phyloP scores from a whole-genome alignment of 2,888 invertebrate genomes.

The Sesia apiformis region DNA sequence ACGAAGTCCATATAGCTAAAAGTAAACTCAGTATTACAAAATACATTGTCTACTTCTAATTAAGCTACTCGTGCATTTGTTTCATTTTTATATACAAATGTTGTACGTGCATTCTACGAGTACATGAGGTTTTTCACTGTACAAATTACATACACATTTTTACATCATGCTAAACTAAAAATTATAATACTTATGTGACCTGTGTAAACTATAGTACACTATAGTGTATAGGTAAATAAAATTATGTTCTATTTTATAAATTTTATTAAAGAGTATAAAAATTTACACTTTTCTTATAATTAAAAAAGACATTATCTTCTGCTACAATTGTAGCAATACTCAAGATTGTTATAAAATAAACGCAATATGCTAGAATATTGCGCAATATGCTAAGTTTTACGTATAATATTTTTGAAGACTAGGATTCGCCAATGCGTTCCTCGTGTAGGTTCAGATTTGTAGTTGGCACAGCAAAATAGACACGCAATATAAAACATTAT shows the following conservation, averaged over 20 bases:
- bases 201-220: not conserved
- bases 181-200: no score
- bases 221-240: constrained; percentile 25
- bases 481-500: constrained; percentile 16
- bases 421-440: constrained; percentile 20
- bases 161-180: no score
- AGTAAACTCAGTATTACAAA: not conserved
- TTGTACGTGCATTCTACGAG: no score
- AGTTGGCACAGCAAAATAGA: constrained; percentile 29
- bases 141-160: no score
- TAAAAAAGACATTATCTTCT: not conserved
- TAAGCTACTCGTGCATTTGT: no score
- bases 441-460: constrained; percentile 13
- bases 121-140: no score
- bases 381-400: not conserved
- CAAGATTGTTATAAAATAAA: constrained; percentile 2
- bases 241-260: constrained; percentile 36
- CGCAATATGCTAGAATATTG: not conserved
- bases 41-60: no score
- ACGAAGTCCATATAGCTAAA: not conserved
- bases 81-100: no score
- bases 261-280: constrained; percentile 70
- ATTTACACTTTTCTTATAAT: constrained; percentile 47
- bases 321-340: constrained; percentile 14
- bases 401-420: constrained; percentile 25